phyloP scores from a whole-genome alignment of 2,797 vertebrate genomes.

The Pempheris klunzingeri region DNA sequence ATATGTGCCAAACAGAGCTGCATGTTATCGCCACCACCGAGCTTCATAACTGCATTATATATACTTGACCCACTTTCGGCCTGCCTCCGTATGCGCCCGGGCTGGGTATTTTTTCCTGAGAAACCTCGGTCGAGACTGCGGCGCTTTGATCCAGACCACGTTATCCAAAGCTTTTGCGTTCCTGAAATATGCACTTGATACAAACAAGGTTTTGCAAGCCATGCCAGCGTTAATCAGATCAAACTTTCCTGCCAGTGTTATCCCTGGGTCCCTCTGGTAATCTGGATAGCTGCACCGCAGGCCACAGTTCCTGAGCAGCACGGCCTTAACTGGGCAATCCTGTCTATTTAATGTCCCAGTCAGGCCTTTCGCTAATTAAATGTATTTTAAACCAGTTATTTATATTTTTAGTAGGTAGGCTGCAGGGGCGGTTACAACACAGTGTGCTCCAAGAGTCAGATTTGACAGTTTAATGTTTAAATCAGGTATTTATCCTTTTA shows the following conservation, averaged over 20 bases:
- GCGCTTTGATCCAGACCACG: slow-evolving; percentile 50
- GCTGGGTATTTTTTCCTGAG: slow-evolving; percentile 19
- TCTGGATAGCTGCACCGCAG: slow-evolving; percentile 58
- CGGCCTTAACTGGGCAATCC: slow-evolving; percentile 17
- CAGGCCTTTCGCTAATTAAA: slow-evolving; percentile 5
- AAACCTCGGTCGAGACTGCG: slow-evolving; percentile 46
- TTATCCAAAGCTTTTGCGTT: slow-evolving; percentile 43
- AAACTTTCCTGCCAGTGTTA: slow-evolving; percentile 70
- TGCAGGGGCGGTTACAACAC: neutral
- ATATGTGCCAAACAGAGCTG: slow-evolving; percentile 43
- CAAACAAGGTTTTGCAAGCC: slow-evolving; percentile 60
- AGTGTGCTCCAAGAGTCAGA: neutral
- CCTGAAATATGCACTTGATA: slow-evolving; percentile 69
- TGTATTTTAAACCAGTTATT: slow-evolving; percentile 13
- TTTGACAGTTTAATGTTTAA: neutral
- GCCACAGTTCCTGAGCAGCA: slow-evolving; percentile 38
- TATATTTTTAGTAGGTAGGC: slow-evolving; percentile 10
- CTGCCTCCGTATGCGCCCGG: slow-evolving; percentile 36
- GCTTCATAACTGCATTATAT: slow-evolving; percentile 71
- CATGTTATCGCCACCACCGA: slow-evolving; percentile 49
- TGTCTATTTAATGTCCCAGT: slow-evolving; percentile 9
- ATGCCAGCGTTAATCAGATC: slow-evolving; percentile 73
- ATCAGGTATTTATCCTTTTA: neutral
- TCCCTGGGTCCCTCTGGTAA: slow-evolving; percentile 54
- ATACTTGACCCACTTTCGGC: slow-evolving; percentile 83